phyloP scores from a whole-genome alignment of 2,797 vertebrate species.

The Uromys caudimaculatus region DNA sequence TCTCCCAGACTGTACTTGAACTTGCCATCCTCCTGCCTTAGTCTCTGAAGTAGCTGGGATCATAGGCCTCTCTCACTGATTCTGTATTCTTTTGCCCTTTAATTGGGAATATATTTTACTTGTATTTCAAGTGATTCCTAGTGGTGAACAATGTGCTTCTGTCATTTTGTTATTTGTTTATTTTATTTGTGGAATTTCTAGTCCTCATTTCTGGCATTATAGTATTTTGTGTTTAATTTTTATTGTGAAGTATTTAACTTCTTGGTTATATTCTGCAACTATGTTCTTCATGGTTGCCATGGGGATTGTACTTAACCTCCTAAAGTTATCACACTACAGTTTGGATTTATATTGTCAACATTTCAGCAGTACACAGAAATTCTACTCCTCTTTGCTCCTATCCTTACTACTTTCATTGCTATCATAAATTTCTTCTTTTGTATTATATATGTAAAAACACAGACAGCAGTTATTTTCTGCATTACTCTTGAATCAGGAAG shows the following conservation, averaged over 20 bases:
- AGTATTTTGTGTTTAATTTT: conserved; percentile 3
- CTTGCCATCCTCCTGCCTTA: neutral
- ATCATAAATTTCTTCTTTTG: neutral
- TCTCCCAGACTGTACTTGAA: neutral
- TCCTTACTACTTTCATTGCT: neutral
- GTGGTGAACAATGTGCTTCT: neutral
- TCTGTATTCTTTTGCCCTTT: neutral
- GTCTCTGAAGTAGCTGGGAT: neutral
- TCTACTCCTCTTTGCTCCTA: neutral
- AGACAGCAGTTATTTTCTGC: neutral
- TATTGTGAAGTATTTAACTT: conserved; percentile 12
- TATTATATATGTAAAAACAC: neutral
- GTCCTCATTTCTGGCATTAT: neutral
- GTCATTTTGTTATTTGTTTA: neutral
- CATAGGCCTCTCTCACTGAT: neutral
- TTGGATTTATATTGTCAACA: neutral
- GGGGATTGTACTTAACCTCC: neutral
- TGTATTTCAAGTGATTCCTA: neutral
- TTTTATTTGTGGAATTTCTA: neutral
- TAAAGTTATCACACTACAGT: neutral
- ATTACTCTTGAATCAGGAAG: neutral
- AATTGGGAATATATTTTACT: neutral
- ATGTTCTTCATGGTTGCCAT: neutral
- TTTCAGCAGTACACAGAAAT: neutral
- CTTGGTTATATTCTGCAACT: neutral